Percentiles rank a stretch among this genome's conserved stretches.
Conservation (phyloP, 2,797 vertebrate genomes). For the Eutrigla gurnardus region DNA sequence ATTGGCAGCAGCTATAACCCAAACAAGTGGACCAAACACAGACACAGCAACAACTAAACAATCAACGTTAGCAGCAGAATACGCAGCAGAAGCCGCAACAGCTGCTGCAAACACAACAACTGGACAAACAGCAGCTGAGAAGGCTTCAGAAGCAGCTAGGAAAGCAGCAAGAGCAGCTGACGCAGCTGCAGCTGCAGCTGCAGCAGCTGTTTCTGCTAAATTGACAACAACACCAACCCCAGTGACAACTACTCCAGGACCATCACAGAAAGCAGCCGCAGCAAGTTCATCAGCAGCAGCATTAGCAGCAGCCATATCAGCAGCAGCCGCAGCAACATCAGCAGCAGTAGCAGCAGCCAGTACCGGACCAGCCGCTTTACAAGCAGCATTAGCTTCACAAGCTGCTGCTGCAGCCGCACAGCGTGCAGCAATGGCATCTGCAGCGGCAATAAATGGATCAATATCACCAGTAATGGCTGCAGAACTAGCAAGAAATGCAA, state of each 20-base stretch:
- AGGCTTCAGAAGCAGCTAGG: neutral
- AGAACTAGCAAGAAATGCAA: neutral
- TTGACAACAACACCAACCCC: neutral
- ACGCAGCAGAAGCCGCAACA: neutral
- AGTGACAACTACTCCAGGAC: too few species aligned
- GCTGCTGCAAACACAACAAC: neutral
- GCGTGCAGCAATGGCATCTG: neutral
- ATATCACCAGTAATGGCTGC: neutral
- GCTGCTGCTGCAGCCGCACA: slow-evolving; percentile 1
- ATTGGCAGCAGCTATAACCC: neutral
- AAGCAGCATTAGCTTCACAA: neutral
- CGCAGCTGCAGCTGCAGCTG: neutral
- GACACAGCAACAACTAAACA: neutral
- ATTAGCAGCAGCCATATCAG: neutral
- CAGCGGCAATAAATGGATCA: neutral
- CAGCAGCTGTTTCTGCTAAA: too few species aligned
- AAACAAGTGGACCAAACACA: neutral
- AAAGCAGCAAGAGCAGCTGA: neutral
- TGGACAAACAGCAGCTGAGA: neutral
- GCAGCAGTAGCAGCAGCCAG: neutral
- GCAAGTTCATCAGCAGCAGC: neutral
- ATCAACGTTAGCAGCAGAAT: neutral
- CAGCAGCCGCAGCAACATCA: neutral
- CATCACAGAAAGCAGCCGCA: neutral
- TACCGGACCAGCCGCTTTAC: neutral